Evolutionary conservation across 2,888 invertebrate species (phyloP), one percentile per base, ranked within the genome.

Genomic region (Nomada flava): DNA sequence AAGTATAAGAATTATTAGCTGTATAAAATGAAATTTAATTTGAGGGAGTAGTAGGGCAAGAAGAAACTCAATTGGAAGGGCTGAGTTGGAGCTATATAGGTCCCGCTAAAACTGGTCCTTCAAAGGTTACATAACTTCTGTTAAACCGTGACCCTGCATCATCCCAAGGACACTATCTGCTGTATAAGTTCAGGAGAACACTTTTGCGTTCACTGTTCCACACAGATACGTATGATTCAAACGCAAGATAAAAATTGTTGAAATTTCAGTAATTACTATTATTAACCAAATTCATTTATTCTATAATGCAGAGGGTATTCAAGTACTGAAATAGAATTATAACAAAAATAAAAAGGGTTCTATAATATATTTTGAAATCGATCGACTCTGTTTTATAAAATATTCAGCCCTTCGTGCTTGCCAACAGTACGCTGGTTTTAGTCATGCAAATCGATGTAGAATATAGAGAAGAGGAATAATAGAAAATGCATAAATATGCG

Each of bases 381-480:
- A 23, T 18, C 15, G 18, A 29, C 44, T 13, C 2, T 26, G 42
- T 69, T 44, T 69, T 55, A 55, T 68, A 42, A 69, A 55, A 42
- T 57, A 69, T 69, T 69, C 57, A 57, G 23, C 68, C 23, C 23
- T 20, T 26, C 20, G 1, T 42, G 20, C 15, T 9, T 44, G n/a
- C 44, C 50, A n/a, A 26, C 26, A n/a, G 18, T 42, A 57, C 26
- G 55, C 53, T 20, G 55, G 23, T 57, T 44, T 13, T 26, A 57
- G 26, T 26, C 9, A 63, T 70, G 50, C 52, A 55, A 75, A 68
- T 64, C 59, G 36, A 65, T 47, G 63, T 20, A 63, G 18, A 68
- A 36, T 42, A 44, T 36, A 7, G 11, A 42, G 26, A 29, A 59
- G 53, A 29, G 65, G 47, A 60, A 23, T 29, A 1, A 44, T 13